Evolutionary conservation across 2,797 vertebrate genomes (phyloP).

Genomic region (Bradypodion ventrale): DNA sequence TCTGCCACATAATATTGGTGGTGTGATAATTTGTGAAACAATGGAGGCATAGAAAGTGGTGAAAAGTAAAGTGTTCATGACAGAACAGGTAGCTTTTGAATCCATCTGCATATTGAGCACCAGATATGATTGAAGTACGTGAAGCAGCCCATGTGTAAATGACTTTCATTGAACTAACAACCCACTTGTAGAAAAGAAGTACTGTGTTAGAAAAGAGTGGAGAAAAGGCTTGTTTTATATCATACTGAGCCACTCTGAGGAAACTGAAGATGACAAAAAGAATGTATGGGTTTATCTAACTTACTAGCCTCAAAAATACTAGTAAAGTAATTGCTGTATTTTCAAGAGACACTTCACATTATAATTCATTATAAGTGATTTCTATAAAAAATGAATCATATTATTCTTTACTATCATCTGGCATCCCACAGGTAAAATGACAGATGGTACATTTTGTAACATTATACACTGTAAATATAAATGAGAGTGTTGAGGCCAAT

Average conservation of each 20-base stretch:
- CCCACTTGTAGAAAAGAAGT: background rate
- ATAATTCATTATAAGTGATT: slow-evolving; percentile 60
- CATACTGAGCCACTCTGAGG: background rate
- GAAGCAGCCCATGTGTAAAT: background rate
- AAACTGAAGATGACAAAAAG: background rate
- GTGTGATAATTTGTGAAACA: too few relatives aligned
- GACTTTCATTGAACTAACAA: slow-evolving; percentile 9
- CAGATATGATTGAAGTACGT: background rate
- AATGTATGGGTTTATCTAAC: background rate
- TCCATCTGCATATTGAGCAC: background rate
- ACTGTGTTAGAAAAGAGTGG: background rate
- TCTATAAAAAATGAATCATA: slow-evolving; percentile 62
- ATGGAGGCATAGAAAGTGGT: background rate
- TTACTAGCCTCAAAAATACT: slow-evolving; percentile 22
- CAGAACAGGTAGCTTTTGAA: background rate
- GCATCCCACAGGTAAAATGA: slow-evolving; percentile 57
- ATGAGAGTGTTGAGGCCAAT: slow-evolving; percentile 61
- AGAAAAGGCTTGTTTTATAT: slow-evolving; percentile 29
- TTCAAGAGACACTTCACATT: slow-evolving; percentile 61
- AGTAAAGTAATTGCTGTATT: slow-evolving; percentile 61
- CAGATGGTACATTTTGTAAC: slow-evolving; percentile 66
- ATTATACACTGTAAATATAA: slow-evolving; percentile 73
- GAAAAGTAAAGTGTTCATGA: background rate
- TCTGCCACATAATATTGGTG: too few relatives aligned
- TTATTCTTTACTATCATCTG: slow-evolving; percentile 56